Base-by-base conservation (phyloP, 1,140 invertebrate species). In the Dendroctonus valens region DNA sequence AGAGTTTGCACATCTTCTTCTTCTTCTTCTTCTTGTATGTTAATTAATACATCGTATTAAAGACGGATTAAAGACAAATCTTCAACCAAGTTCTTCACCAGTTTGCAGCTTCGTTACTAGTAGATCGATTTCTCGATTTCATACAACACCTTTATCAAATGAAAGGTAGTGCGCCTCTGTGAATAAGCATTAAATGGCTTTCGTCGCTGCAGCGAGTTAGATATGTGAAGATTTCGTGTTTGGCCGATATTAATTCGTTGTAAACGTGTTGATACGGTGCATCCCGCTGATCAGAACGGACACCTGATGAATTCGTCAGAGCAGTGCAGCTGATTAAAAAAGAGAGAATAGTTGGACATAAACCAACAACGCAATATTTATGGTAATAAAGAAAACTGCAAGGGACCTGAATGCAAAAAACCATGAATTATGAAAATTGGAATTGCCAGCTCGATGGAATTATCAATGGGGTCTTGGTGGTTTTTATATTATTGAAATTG, bases 231-330 rank as follows among this genome's bases (percentile, higher is more conserved):
- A 44, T 62, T 69, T 69, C 68, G 68, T 69, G 68, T 69, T 65
- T 65, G 62, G 39, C 53, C n/a, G 51, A 48, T 65, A 69, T 69
- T 69, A 69, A 69, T 66, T 49, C 63, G 59, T 51, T 52, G 68
- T 62, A 59, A 69, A 69, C 68, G 63, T 69, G 63, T 69, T 64
- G 57, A 69, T 64, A 54, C 63, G 53, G 58, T 59, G 50, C 62
- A 62, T 41, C 68, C 68, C 59, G 68, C 63, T 62, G 68, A 26
- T 63, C 44, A 61, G 57, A 50, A 58, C 49, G 63, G 58, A 64
- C 68, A 66, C 68, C 68, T 69, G 68, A 69, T 65, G 68, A 65
- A 65, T 66, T 53, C 63, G 63, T 61, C 68, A 69, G 68, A 49
- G 64, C 46, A 42, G 59, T 53, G 51, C 38, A 65, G 49, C 63